Evolutionary conservation across 1,140 invertebrate genomes (phyloP), one percentile per base, ranked within the genome.

Genomic region (Bathynomus jamesi): DNA sequence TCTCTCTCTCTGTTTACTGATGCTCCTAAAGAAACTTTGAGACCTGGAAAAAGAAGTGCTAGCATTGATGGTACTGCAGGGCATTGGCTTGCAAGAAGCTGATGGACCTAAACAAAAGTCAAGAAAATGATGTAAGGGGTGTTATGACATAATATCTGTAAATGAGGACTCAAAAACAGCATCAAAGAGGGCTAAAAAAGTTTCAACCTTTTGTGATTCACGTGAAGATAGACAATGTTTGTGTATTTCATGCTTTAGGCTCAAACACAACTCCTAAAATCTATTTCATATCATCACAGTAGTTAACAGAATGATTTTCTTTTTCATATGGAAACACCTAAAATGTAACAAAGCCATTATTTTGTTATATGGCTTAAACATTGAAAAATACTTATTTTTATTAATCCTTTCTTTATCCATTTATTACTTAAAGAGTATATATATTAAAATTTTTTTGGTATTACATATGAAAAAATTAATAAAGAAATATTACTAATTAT

Each of bases 1-100:
- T 65, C 64, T 29, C 17, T 29, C 24, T 65, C 64, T 29, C 27
- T 65, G 24, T 65, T 29, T 28, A 65, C 64, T 65, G 40, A 65
- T 65, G 30, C 64, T 65, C 64, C 64, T 65, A 32, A 65, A 32
- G 27, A 65, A 65, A 32, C 24, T 28, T 65, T 65, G 64, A 65
- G 64, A n/a, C 64, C 64, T 65, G 64, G 64, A 32, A 65, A 32
- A 65, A 28, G 64, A 17, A 31, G 29, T 29, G 7, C 64, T 31
- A 8, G 29, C 24, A 65, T 31, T 29, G 64, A n/a, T 7, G 64
- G 29, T 31, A 31, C 64, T 65, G 30, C 64, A 65, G 24, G 21
- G 61, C 61, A 65, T 28, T 65, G n/a, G 64, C 28, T 65, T 65
- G 17, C 29, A 28, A 32, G 3, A 65, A 65, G 64, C 64, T 65